phyloP scores from a whole-genome alignment of 2,113 vertebrate genomes.

The Alces alces region DNA sequence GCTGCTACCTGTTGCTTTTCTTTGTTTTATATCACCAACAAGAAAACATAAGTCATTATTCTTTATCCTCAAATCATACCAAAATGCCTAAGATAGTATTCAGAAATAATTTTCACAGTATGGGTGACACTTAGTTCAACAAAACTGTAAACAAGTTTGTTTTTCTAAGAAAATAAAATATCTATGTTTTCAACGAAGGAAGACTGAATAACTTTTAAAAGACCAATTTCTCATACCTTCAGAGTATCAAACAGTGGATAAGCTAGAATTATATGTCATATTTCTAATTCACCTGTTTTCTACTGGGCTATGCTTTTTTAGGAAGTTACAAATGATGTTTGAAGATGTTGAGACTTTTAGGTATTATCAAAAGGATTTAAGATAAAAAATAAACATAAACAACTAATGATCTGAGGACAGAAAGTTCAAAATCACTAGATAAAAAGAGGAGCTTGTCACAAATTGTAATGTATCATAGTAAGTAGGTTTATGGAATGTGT shows the following conservation, averaged over 20 bases:
- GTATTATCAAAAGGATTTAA: slow-evolving; percentile 30
- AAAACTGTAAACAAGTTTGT: neutral
- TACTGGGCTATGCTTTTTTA: neutral
- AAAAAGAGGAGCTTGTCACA: neutral
- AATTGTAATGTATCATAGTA: neutral
- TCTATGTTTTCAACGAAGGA: neutral
- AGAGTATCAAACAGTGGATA: neutral
- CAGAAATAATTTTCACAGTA: neutral
- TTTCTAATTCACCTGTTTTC: neutral
- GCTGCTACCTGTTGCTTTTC: neutral
- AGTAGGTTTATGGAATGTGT: neutral
- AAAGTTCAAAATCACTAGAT: neutral
- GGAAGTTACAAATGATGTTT: neutral
- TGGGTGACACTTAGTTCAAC: neutral
- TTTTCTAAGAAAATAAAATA: neutral
- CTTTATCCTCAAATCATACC: neutral
- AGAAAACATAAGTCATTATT: neutral
- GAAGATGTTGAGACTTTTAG: neutral
- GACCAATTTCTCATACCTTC: neutral
- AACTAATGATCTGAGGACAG: slow-evolving; percentile 2
- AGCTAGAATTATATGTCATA: neutral
- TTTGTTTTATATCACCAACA: neutral
- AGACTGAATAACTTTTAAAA: neutral
- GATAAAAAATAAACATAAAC: slow-evolving; percentile 39
- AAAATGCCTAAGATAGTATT: neutral